phyloP scores from a whole-genome alignment of 2,888 invertebrate genomes.

The Graphium colonna region DNA sequence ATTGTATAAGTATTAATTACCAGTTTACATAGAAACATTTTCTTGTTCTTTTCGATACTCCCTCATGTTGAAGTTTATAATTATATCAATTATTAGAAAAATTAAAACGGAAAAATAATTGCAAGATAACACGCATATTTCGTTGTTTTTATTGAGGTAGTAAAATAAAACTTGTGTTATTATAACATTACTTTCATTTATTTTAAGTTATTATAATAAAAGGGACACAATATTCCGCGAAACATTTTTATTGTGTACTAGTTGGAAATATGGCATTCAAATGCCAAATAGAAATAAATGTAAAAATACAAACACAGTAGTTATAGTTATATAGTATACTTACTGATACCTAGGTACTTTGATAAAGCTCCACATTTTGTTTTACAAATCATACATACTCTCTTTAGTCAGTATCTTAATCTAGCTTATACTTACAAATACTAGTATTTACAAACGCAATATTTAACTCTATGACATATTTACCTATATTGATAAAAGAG shows the following conservation, averaged over 20 bases:
- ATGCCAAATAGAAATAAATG: conserved; percentile 69
- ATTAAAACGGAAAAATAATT: too few relatives aligned
- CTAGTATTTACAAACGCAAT: conserved; percentile 71
- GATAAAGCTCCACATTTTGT: conserved; percentile 79
- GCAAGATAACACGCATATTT: too few relatives aligned
- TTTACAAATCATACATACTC: conserved; percentile 78
- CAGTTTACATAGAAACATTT: too few relatives aligned
- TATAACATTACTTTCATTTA: conserved; percentile 69
- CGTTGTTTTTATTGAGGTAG: conserved; percentile 20
- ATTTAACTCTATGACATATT: conserved; percentile 68
- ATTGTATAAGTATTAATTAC: too few relatives aligned
- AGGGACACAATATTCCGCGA: conserved; percentile 65
- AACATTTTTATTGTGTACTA: conserved; percentile 64
- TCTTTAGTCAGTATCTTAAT: conserved; percentile 72
- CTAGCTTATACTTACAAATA: conserved; percentile 43
- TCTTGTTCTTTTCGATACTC: too few relatives aligned
- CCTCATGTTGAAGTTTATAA: too few relatives aligned
- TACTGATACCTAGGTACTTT: conserved; percentile 76
- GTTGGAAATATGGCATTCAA: conserved; percentile 60
- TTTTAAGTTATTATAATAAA: conserved; percentile 72
- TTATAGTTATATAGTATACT: conserved; percentile 65
- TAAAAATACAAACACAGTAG: conserved; percentile 77
- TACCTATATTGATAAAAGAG: conserved; percentile 78
- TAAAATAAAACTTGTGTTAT: conserved; percentile 32
- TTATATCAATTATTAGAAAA: too few relatives aligned